Evolutionary conservation across 1,140 invertebrate genomes (phyloP).

Genomic region (Temnothorax curvispinosus): DNA sequence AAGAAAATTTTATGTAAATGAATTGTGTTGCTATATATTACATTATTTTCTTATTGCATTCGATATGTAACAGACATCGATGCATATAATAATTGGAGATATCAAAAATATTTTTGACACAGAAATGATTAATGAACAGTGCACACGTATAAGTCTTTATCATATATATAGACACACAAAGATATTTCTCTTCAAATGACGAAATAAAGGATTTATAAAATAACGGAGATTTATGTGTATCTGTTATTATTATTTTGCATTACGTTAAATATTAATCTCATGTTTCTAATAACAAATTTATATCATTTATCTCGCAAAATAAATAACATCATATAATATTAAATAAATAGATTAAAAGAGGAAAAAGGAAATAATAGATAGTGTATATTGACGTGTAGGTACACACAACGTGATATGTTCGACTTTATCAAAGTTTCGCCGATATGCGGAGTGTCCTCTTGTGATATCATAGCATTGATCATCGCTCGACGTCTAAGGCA

Average conservation of each 20-base stretch:
- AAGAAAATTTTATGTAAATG: not conserved
- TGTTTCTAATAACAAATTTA: not conserved
- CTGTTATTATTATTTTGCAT: not conserved
- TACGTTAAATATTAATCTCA: not conserved
- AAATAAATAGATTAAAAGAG: not conserved
- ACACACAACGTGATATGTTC: slow-evolving; percentile 1
- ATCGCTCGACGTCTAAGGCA: slow-evolving; percentile 36
- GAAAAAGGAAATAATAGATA: not conserved
- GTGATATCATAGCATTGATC: slow-evolving; percentile 56
- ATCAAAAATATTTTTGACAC: not conserved
- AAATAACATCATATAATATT: not conserved
- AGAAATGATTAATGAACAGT: not conserved
- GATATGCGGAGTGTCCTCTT: slow-evolving; percentile 35
- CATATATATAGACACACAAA: not conserved
- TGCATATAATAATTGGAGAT: not conserved
- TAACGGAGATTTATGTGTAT: not conserved
- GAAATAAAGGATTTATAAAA: not conserved
- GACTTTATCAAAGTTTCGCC: slow-evolving; percentile 36
- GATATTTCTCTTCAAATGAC: not conserved
- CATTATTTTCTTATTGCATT: not conserved
- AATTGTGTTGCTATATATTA: not conserved
- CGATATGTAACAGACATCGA: not conserved
- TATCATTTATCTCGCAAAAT: not conserved
- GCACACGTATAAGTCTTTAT: not conserved
- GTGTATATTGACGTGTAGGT: not conserved